Percentiles rank a stretch among this genome's conserved stretches.
Evolutionary conservation across 92 coral and sea anemone species (phyloP).

Genomic region (Paramuricea clavata): DNA sequence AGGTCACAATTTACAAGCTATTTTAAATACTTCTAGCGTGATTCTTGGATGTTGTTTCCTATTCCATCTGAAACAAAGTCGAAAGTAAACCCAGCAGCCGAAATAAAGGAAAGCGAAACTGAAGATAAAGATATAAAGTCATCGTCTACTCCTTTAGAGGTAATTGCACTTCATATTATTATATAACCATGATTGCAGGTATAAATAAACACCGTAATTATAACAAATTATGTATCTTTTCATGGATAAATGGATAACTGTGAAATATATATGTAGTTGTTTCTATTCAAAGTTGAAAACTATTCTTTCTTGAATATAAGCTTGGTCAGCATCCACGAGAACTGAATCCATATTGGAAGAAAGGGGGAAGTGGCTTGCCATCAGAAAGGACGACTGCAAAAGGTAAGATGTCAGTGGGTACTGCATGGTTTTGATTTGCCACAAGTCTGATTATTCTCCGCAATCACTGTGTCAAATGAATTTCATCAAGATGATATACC

Average conservation of each 20-base stretch:
- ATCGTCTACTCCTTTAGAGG: slow-evolving; percentile 43
- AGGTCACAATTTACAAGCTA: not conserved
- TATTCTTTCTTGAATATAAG: slow-evolving; percentile 50
- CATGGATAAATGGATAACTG: too few species aligned
- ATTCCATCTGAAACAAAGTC: slow-evolving; percentile 67
- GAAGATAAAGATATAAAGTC: slow-evolving; percentile 55
- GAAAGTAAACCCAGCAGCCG: slow-evolving; percentile 31
- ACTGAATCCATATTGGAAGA: slow-evolving; percentile 95
- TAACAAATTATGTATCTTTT: too few species aligned
- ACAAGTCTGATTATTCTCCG: too few species aligned
- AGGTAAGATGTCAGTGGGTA: not conserved
- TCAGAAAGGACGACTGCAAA: slow-evolving; percentile 51
- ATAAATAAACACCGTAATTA: not conserved
- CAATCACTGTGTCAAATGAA: too few species aligned
- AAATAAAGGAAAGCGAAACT: slow-evolving; percentile 32
- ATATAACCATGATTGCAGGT: too few species aligned
- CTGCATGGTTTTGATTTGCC: too few species aligned
- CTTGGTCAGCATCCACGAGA: slow-evolving; percentile 92
- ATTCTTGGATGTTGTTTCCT: slow-evolving; percentile 97
- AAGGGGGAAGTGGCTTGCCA: slow-evolving; percentile 93
- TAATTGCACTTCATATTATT: not conserved
- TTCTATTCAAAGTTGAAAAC: too few species aligned
- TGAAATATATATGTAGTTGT: too few species aligned
- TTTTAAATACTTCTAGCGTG: slow-evolving; percentile 66
- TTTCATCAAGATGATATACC: too few species aligned